Evolutionary conservation across 2,113 vertebrate genomes (phyloP), one percentile per base, ranked within the genome.

Genomic region (Xerus inauris): DNA sequence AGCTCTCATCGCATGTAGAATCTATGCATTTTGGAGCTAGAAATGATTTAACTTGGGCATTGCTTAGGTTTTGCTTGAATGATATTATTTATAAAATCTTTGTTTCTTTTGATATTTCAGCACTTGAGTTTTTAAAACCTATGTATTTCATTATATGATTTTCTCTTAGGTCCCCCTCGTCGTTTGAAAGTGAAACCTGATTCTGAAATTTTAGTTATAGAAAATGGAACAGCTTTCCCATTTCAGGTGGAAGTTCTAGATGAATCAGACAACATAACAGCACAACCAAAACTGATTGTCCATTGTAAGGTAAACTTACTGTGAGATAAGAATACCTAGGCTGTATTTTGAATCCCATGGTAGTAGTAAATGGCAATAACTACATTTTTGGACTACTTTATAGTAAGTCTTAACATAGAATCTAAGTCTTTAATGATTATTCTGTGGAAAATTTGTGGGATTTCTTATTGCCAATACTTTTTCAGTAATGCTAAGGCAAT

Each of bases 181-280:
- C 97, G 92, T 0, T 71, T 99, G 87, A 98, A 98, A 87, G 99
- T 99, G 62, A 99, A 97, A 45, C 99, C 99, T 49, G 98, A 98
- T 81, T 98, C 98, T 49, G 97, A 99, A 65, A 91, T 98, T 59
- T 93, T 99, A 24, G 96, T 98, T 87, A 98, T 99, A 77, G 99
- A 99, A 98, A 99, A 99, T 92, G 99, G 99, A 89, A 98, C 98
- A 95, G 69, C 98, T 54, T 98, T 98, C 77, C 97, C 87, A 8
- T 99, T 99, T 96, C 97, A 98, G 87, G 98, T 99, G 57, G 99
- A 99, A 96, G 97, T 99, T 94, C 97, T 99, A 16, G 99, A 99
- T 94, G 99, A 99, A 97, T 98, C 98, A 42, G 99, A 99, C 94
- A 99, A 99, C 97, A 82, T 99, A 98, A 99, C 99, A 32, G 96